These are phyloP conservation scores for Anarhynchus alexandrinus DNA, from an alignment of 2,113 vertebrate genomes.

Conservation along the genomic window DNA sequence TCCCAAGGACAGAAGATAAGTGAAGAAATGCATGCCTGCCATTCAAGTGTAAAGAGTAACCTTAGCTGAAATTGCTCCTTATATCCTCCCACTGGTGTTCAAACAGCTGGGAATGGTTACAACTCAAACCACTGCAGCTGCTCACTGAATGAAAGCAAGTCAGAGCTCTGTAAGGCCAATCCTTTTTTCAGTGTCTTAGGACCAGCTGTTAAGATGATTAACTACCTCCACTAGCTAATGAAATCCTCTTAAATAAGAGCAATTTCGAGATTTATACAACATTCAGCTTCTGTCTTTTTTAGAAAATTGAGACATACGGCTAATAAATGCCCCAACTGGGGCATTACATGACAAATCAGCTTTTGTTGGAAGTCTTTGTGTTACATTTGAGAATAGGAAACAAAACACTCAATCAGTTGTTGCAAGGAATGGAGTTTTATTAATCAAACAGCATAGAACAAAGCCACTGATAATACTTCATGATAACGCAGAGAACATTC, in stretches of 20 bases:
- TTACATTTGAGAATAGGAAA: neutral
- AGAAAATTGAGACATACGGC: neutral
- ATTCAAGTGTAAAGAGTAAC: neutral
- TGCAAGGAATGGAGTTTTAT: neutral
- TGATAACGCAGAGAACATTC: neutral
- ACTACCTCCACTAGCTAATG: neutral
- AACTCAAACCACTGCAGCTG: constrained; percentile 12
- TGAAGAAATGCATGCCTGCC: neutral
- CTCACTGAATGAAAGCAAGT: neutral
- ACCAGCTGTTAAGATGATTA: constrained; percentile 11
- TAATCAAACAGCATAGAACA: neutral
- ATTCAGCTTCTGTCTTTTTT: neutral
- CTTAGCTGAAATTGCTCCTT: neutral
- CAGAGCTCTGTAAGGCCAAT: neutral
- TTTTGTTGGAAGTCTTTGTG: neutral
- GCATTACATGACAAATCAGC: neutral
- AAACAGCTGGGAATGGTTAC: neutral
- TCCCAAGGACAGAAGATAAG: neutral
- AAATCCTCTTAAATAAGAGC: constrained; percentile 16
- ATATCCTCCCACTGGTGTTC: neutral
- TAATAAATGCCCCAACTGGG: neutral
- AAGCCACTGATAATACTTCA: neutral
- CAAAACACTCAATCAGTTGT: neutral
- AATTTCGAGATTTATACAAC: neutral
- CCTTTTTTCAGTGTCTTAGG: neutral